These are phyloP conservation scores for Argyrosomus regius DNA, from an alignment of 2,797 vertebrate species.

Conservation along the genomic window DNA sequence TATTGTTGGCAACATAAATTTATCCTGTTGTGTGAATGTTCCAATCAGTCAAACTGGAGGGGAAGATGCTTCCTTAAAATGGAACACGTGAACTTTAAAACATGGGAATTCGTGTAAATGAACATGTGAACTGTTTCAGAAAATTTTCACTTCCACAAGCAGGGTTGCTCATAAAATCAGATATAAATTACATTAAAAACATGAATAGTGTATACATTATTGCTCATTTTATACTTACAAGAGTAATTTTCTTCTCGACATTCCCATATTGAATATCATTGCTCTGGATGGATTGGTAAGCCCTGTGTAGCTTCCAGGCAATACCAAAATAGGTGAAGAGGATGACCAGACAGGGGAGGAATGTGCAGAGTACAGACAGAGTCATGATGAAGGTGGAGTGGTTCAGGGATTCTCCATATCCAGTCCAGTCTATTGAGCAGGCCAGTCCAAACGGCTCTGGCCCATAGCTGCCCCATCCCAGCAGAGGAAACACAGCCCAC, in stretches of 20 bases:
- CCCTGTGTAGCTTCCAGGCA: slow-evolving; percentile 81
- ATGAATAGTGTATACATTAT: background rate
- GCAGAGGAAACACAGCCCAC: slow-evolving; percentile 76
- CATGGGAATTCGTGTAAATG: too few relatives aligned
- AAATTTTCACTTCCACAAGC: too few relatives aligned
- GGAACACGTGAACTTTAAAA: too few relatives aligned
- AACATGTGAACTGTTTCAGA: too few relatives aligned
- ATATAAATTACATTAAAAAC: too few relatives aligned
- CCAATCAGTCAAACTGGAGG: background rate
- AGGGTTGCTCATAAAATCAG: too few relatives aligned
- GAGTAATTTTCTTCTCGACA: slow-evolving; percentile 76
- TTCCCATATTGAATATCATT: slow-evolving; percentile 62
- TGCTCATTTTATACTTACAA: slow-evolving; percentile 58
- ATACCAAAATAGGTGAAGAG: slow-evolving; percentile 77
- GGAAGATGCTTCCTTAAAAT: too few relatives aligned
- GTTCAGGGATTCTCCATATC: slow-evolving; percentile 74
- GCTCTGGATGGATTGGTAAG: slow-evolving; percentile 75
- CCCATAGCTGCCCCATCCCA: slow-evolving; percentile 80
- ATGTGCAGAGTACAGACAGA: slow-evolving; percentile 72
- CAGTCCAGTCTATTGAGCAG: slow-evolving; percentile 78
- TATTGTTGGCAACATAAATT: too few relatives aligned
- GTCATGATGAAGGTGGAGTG: slow-evolving; percentile 75
- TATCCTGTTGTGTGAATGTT: background rate
- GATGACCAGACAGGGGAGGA: slow-evolving; percentile 76
- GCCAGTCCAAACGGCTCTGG: slow-evolving; percentile 79